Percentiles rank a stretch among this genome's conserved stretches.
Evolutionary conservation across 2,888 invertebrate genomes (phyloP).

Genomic region (Neuroscelio doddi): DNA sequence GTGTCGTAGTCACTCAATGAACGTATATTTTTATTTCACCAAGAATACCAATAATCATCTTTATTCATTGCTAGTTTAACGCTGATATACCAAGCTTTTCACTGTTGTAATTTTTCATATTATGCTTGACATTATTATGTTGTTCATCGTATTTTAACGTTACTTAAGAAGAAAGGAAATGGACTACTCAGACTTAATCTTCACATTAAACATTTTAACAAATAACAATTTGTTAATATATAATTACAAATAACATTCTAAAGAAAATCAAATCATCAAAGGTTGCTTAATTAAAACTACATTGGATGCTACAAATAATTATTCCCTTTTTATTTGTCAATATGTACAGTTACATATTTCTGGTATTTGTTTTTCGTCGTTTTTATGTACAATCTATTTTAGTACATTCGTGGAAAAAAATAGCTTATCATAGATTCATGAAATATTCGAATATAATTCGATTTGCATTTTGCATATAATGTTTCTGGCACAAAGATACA

Average conservation of each 20-base stretch:
- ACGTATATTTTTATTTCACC: slow-evolving; percentile 16
- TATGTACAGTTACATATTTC: slow-evolving; percentile 12
- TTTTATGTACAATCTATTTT: slow-evolving; percentile 5
- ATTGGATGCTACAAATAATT: background rate
- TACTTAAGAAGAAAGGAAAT: no score
- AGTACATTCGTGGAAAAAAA: slow-evolving; percentile 1
- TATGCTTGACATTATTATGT: no score
- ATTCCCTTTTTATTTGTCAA: slow-evolving; percentile 5
- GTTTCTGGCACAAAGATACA: slow-evolving; percentile 4
- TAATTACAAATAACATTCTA: no score
- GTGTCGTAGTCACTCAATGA: slow-evolving; percentile 19
- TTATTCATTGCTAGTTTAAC: slow-evolving; percentile 17
- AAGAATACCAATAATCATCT: slow-evolving; percentile 17
- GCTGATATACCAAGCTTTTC: no score
- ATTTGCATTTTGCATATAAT: no score
- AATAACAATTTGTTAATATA: no score
- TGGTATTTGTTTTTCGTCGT: background rate
- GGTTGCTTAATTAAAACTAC: no score
- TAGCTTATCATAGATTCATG: background rate
- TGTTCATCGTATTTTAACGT: no score
- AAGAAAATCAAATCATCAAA: no score
- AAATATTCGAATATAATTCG: slow-evolving; percentile 13
- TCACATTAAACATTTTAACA: no score
- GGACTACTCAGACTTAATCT: no score
- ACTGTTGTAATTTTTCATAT: no score